phyloP scores from a whole-genome alignment of 1,140 invertebrate genomes.

The Chymomyza costata region DNA sequence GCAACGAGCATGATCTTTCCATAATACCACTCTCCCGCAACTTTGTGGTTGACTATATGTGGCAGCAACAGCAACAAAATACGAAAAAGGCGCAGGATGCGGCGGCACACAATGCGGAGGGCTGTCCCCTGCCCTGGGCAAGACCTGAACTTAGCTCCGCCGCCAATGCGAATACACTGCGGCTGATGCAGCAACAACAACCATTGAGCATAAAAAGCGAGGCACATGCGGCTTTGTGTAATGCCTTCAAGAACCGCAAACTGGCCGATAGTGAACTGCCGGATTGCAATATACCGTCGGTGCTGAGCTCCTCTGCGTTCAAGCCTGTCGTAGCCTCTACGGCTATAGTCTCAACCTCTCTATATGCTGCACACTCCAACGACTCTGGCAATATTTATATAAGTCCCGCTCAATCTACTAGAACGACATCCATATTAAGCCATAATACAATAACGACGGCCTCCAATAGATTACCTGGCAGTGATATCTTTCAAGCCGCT shows the following conservation, averaged over 20 bases:
- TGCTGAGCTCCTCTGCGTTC: conserved; percentile 78
- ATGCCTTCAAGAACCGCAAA: conserved; percentile 17
- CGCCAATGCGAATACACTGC: conserved; percentile 8
- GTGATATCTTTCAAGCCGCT: conserved; percentile 1
- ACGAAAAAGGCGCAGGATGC: conserved; percentile 22
- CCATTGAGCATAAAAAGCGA: conserved; percentile 37
- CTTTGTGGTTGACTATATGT: conserved; percentile 82
- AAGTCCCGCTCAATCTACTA: conserved; percentile 72
- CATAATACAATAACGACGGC: conserved; percentile 36
- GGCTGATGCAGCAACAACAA: conserved; percentile 6
- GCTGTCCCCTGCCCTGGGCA: conserved; percentile 80
- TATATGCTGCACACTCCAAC: conserved; percentile 43
- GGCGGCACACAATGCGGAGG: conserved; percentile 76
- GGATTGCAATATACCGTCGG: conserved; percentile 47
- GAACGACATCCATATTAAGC: conserved; percentile 71
- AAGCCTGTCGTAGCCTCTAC: conserved; percentile 77
- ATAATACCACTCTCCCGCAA: conserved; percentile 78
- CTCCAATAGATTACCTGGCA: conserved; percentile 11
- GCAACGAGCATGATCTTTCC: conserved; percentile 45
- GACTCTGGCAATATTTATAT: conserved; percentile 38
- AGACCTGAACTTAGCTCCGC: conserved; percentile 54
- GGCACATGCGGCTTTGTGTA: conserved; percentile 5
- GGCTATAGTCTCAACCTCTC: conserved; percentile 46
- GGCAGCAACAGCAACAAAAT: conserved; percentile 77
- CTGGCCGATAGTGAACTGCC: conserved; percentile 13